phyloP scores from a whole-genome alignment of 1,140 invertebrate species.

The Agrypnia vestita region DNA sequence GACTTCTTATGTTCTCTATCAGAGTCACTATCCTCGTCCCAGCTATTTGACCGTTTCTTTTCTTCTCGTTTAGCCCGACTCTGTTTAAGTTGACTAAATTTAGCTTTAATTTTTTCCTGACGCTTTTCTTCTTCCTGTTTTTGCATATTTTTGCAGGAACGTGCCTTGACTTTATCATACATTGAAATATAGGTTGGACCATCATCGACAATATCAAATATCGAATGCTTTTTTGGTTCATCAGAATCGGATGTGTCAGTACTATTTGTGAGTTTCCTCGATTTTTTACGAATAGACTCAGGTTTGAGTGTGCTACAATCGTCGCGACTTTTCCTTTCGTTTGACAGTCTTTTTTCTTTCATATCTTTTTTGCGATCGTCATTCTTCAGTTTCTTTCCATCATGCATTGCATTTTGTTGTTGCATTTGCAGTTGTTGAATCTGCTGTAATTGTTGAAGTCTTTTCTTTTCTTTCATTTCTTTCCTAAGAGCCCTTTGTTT shows the following conservation, averaged over 20 bases:
- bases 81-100: slow-evolving; percentile 91
- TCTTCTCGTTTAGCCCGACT: slow-evolving; percentile 88
- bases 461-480: slow-evolving; percentile 74
- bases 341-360: slow-evolving; percentile 72
- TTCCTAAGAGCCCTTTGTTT: slow-evolving; percentile 72
- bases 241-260: slow-evolving; percentile 80
- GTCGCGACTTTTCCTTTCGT: slow-evolving; percentile 72
- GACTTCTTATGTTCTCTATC: slow-evolving; percentile 70
- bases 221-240: slow-evolving; percentile 90
- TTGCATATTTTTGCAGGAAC: slow-evolving; percentile 93
- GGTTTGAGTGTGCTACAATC: slow-evolving; percentile 63
- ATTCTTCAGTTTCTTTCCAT: slow-evolving; percentile 69
- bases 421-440: slow-evolving; percentile 72
- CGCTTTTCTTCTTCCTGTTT: slow-evolving; percentile 92
- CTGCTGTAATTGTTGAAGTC: slow-evolving; percentile 71
- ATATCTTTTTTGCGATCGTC: slow-evolving; percentile 72
- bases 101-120: slow-evolving; percentile 89
- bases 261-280: slow-evolving; percentile 72
- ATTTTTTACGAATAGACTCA: slow-evolving; percentile 69
- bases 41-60: slow-evolving; percentile 90
- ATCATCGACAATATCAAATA: slow-evolving; percentile 92
- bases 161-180: slow-evolving; percentile 98
- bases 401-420: slow-evolving; percentile 69
- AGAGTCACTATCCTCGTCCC: slow-evolving; percentile 86
- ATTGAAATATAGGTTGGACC: slow-evolving; percentile 95